Evolutionary conservation across 2,888 invertebrate species (phyloP), one percentile per base, ranked within the genome.

Genomic region (Arrhopalites spinosus): DNA sequence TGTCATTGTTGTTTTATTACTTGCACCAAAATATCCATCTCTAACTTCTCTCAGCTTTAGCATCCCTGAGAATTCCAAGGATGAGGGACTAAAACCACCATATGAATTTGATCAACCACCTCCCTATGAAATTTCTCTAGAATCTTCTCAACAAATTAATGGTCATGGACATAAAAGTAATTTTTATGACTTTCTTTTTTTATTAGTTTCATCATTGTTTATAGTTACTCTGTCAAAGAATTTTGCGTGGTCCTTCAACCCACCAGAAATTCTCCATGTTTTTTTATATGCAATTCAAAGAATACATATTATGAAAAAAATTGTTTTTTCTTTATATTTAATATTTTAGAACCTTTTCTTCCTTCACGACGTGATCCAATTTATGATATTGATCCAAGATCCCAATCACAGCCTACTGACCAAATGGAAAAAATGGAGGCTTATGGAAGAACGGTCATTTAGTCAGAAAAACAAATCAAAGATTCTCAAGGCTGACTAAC

Each of bases 11-110:
- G 71, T 81, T 29, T 53, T 81, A 25, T 56, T 79, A 0, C 74
- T 81, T 27, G 78, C 79, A 29, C 79, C 81, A 25, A 79, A 79
- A 75, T 77, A 78, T 30, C 71, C 74, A 36, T 30, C 73, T 8
- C 50, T 30, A 63, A 25, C 30, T 11, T 63, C 30, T 15, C 5
- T 15, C 53, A 8, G 7, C 17, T 53, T 15, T 36, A 7, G 5
- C 11, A 11, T 3, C 11, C 11, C 23, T 2, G 64, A 64, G 7
- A 13, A 27, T n/a, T 64, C 64, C n/a, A 15, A 45, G 15, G 8
- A 45, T n/a, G 61, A 15, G 25, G 3, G 15, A 5, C 17, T 53
- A 53, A 20, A 20, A 23, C 59, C 59, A 59, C 59, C 25, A 23
- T 25, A 20, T 25, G 20, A 59, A 13, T 59, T 59, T 23, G 59